phyloP scores from a whole-genome alignment of 2,797 vertebrate genomes.

The Hemibagrus guttatus region DNA sequence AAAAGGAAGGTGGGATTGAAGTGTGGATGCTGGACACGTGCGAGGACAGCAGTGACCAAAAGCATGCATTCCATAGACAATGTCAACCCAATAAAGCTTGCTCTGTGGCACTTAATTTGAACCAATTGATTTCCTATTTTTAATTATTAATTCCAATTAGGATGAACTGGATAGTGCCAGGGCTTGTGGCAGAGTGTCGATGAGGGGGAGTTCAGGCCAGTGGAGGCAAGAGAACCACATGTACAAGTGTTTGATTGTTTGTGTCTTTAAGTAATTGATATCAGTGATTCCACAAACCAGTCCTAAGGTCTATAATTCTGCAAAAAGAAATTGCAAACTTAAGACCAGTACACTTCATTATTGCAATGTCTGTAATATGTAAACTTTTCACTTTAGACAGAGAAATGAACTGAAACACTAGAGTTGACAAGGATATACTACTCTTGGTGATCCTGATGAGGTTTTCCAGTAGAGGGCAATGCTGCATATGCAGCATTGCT shows the following conservation, averaged over 20 bases:
- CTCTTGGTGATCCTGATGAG: background rate
- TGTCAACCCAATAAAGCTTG: slow-evolving; percentile 85
- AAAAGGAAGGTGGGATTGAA: slow-evolving; percentile 51
- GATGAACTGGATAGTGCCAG: slow-evolving; percentile 88
- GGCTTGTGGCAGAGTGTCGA: slow-evolving; percentile 81
- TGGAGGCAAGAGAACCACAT: slow-evolving; percentile 72
- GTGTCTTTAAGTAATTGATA: slow-evolving; percentile 1
- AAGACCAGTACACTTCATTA: background rate
- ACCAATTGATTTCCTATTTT: slow-evolving; percentile 98
- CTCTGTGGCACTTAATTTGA: slow-evolving; percentile 86
- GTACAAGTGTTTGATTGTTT: slow-evolving; percentile 59
- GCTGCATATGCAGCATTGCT: slow-evolving; percentile 25
- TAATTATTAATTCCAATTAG: slow-evolving; percentile 99
- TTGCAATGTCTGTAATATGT: background rate
- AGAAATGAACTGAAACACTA: background rate
- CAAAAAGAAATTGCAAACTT: background rate
- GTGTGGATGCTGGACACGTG: slow-evolving; percentile 43
- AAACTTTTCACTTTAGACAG: background rate
- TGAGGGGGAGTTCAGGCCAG: slow-evolving; percentile 73
- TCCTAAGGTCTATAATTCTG: background rate
- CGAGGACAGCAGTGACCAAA: slow-evolving; percentile 64
- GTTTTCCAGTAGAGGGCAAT: slow-evolving; percentile 48
- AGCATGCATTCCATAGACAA: slow-evolving; percentile 69
- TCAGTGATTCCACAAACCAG: background rate
- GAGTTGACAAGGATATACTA: background rate